Evolutionary conservation across 1,140 invertebrate genomes (phyloP), one percentile per base, ranked within the genome.

Genomic region (Protaetia brevitarsis): DNA sequence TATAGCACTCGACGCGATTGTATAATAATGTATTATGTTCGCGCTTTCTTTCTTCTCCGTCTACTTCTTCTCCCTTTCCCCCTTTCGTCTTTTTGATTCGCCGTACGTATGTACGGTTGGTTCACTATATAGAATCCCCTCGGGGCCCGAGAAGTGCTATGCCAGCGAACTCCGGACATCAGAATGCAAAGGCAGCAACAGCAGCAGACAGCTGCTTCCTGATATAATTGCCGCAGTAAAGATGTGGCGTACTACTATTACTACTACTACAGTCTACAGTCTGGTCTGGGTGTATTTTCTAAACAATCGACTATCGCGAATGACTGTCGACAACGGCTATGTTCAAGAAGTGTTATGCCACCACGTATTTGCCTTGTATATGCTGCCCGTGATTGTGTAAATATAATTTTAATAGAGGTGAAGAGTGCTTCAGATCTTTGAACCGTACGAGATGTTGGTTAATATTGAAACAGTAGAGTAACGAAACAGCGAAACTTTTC

Each of bases 1-100:
- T n/a, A n/a, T n/a, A n/a, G 34, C 34, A 37, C 34, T 37, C 34
- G 16, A 37, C 34, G 34, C 34, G 34, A 37, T 37, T 37, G 34
- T 37, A 37, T 37, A 37, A 37, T 13, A 37, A 37, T 37, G 34
- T 37, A 37, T 37, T 37, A 37, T 37, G 34, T 37, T 37, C 34
- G n/a, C 34, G 3, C 16, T 37, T 37, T 16, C 16, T 37, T 37
- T 37, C 34, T 11, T 37, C 16, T 37, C 34, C 16, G 16, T 37
- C 34, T 11, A 37, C 34, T 37, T 37, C 16, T 16, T 16, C 34
- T 37, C 34, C 10, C 16, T 37, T 37, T 37, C 16, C 34, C 34
- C 34, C 16, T 37, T 37, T 16, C n/a, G n/a, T 16, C 16, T 37
- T 37, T 37, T 37, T 10, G 34, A 37, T 37, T 37, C 34, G 16